A percentile compares a stretch with the other conserved stretches of the same genome.
These are phyloP conservation scores for Nemurella pictetii DNA, from an alignment of 2,888 invertebrate species.

Conservation along the genomic window DNA sequence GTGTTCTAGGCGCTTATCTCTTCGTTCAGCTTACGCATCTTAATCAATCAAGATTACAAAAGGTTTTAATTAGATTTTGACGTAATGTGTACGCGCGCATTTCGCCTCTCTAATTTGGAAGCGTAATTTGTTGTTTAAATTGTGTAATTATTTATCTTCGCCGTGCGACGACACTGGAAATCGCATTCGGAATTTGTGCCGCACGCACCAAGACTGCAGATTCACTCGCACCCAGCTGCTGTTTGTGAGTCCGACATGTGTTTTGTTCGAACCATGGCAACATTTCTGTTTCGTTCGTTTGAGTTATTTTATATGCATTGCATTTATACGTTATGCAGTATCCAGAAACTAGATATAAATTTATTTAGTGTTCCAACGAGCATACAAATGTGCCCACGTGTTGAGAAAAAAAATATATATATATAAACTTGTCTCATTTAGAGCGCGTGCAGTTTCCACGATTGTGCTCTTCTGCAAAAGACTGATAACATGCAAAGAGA, in stretches of 20 bases:
- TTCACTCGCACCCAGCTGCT: background rate
- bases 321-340: background rate
- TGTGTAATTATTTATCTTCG: background rate
- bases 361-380: background rate
- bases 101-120: background rate
- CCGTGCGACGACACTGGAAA: background rate
- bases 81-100: background rate
- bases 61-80: conserved; percentile 9
- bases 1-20: background rate
- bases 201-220: background rate
- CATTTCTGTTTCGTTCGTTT: background rate
- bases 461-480: background rate
- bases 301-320: background rate
- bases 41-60: conserved; percentile 12
- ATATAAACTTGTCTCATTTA: background rate
- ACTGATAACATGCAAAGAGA: background rate
- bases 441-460: background rate
- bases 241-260: background rate
- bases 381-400: background rate
- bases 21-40: background rate
- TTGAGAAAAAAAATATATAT: background rate
- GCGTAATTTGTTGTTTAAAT: conserved; percentile 10
- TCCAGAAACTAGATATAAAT: background rate
- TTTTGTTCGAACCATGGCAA: background rate
- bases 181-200: background rate